Evolutionary conservation across 2,113 vertebrate species (phyloP).

Genomic region (Todiramphus saurophagus): DNA sequence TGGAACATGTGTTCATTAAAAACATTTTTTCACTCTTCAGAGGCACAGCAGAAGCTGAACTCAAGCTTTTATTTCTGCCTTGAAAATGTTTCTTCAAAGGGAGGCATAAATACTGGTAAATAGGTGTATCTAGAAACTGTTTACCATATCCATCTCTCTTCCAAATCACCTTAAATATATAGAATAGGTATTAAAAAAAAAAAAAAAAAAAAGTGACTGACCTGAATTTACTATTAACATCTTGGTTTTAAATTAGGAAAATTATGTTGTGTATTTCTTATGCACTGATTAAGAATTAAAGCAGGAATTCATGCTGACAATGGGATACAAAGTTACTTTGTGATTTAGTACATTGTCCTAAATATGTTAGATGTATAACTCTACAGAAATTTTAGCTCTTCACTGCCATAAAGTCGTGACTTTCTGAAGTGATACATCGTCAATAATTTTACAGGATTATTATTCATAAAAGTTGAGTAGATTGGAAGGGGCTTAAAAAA

Average conservation of each 20-base stretch:
- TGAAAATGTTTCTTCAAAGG: background rate
- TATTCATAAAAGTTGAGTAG: constrained; percentile 42
- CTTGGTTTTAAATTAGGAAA: background rate
- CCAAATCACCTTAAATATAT: background rate
- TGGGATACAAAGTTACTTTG: background rate
- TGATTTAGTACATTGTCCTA: constrained; percentile 11
- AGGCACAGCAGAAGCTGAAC: background rate
- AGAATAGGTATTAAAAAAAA: background rate
- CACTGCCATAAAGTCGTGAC: background rate
- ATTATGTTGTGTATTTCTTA: background rate
- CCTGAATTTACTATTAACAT: background rate
- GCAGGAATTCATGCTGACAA: constrained; percentile 1
- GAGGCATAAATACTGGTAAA: background rate
- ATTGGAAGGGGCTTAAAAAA: constrained; percentile 63
- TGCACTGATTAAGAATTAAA: background rate
- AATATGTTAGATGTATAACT: background rate
- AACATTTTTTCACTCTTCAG: background rate
- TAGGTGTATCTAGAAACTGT: background rate
- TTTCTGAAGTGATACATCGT: constrained; percentile 12
- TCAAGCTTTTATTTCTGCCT: background rate
- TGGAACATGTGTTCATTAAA: background rate
- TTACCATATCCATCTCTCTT: background rate
- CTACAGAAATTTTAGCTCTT: background rate
- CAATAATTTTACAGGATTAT: constrained; percentile 18
- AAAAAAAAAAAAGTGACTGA: background rate